Evolutionary conservation across 2,888 invertebrate genomes (phyloP), one percentile per base, ranked within the genome.

Genomic region (Diogma glabrata): DNA sequence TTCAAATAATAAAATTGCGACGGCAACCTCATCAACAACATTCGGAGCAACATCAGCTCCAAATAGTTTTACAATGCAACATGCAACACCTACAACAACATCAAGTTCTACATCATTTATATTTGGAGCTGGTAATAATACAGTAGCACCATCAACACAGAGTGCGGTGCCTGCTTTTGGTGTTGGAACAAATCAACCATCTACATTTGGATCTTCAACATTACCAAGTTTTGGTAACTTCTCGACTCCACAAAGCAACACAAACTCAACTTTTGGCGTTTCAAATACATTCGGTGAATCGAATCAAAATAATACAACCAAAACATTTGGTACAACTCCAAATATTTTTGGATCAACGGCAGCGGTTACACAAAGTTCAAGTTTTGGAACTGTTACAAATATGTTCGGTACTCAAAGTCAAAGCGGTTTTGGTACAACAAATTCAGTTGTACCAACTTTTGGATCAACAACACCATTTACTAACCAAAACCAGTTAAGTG

Each of bases 321-420:
- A 60, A 20, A 53, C 58, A n/a, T 55, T 58, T 47, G 54, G 54
- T 5, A 52, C 54, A 23, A 33, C 56, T 55, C 56, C 47, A 51
- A 56, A 2, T 58, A 59, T 50, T 58, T 58, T 28, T 56, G 58
- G 54, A 47, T 57, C 53, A 52, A 55, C 53, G 50, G 52, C 54
- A 4, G 58, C 60, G 12, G 56, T 9, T 7, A 24, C 24, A 24
- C n/a, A n/a, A n/a, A n/a, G n/a, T n/a, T n/a, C n/a, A n/a, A n/a
- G n/a, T n/a, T n/a, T n/a, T n/a, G n/a, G n/a, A n/a, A n/a, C n/a
- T n/a, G n/a, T n/a, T n/a, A n/a, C n/a, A n/a, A n/a, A n/a, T n/a
- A n/a, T n/a, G n/a, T n/a, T n/a, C n/a, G n/a, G n/a, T n/a, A n/a
- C n/a, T 7, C 36, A 7, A 36, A 36, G 14, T 16, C 12, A 14